phyloP scores from a whole-genome alignment of 2,797 vertebrate genomes.

The Toxotes lorentzi region DNA sequence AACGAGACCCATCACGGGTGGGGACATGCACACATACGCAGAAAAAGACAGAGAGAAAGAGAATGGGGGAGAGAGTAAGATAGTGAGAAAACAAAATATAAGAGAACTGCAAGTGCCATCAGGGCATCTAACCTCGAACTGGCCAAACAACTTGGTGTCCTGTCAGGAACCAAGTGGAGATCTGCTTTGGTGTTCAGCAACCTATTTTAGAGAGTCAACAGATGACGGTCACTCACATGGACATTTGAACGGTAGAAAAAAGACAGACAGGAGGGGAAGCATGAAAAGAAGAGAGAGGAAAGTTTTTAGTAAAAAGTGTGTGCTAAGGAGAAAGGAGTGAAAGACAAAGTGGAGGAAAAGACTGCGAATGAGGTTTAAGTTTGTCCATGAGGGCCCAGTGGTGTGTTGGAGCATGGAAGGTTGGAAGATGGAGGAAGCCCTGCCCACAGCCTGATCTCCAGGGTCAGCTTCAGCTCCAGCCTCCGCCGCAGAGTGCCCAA shows the following conservation, averaged over 20 bases:
- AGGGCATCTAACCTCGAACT: slow-evolving; percentile 66
- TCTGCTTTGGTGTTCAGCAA: slow-evolving; percentile 47
- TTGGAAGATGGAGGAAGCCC: slow-evolving; percentile 49
- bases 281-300: slow-evolving; percentile 15
- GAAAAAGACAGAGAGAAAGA: slow-evolving; percentile 37
- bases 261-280: slow-evolving; percentile 9
- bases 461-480: slow-evolving; percentile 65
- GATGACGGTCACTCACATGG: slow-evolving; percentile 59
- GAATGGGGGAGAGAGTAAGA: slow-evolving; percentile 23
- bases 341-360: slow-evolving; percentile 31
- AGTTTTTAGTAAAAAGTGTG: background rate
- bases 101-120: slow-evolving; percentile 59
- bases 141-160: slow-evolving; percentile 62
- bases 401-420: slow-evolving; percentile 39
- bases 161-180: slow-evolving; percentile 38
- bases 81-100: slow-evolving; percentile 58
- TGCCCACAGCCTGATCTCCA: slow-evolving; percentile 57
- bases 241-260: slow-evolving; percentile 22
- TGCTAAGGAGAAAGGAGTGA: slow-evolving; percentile 8
- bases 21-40: slow-evolving; percentile 65
- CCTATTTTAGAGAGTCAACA: slow-evolving; percentile 59
- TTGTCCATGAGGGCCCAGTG: slow-evolving; percentile 52
- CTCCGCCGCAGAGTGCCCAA: slow-evolving; percentile 67
- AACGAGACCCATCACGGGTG: slow-evolving; percentile 79
- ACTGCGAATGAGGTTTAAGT: slow-evolving; percentile 54